A percentile compares a stretch with the other conserved stretches of the same genome.
These are phyloP conservation scores for Sycobia sp. DNA, from an alignment of 1,140 invertebrate genomes.

Conservation along the genomic window DNA sequence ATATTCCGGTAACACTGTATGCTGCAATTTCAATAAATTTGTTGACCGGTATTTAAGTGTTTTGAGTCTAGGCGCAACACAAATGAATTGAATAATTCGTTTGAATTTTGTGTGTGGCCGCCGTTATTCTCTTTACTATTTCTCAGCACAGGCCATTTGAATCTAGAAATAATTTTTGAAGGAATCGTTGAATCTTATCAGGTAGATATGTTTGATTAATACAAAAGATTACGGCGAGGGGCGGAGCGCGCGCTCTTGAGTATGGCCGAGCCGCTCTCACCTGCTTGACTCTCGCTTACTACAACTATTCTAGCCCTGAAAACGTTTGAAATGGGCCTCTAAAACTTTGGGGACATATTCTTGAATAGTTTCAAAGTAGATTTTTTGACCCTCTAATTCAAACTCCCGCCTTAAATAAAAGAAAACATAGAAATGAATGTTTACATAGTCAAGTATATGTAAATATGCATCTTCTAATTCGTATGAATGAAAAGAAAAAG, in stretches of 20 bases:
- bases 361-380: conserved; percentile 11
- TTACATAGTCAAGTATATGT: too few relatives aligned
- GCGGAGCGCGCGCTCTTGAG: too few relatives aligned
- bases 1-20: neutral
- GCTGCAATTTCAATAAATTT: neutral
- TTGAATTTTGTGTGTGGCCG: too few relatives aligned
- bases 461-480: too few relatives aligned
- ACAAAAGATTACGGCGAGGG: too few relatives aligned
- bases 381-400: neutral
- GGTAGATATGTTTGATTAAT: too few relatives aligned
- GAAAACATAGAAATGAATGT: too few relatives aligned
- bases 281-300: conserved; percentile 15
- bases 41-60: neutral
- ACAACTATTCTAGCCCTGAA: conserved; percentile 16
- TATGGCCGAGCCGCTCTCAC: neutral
- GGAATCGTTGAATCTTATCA: too few relatives aligned
- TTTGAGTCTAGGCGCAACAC: too few relatives aligned
- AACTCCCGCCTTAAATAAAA: neutral
- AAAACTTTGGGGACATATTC: conserved; percentile 14
- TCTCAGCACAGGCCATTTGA: neutral
- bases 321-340: conserved; percentile 13
- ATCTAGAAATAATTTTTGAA: too few relatives aligned
- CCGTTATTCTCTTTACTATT: neutral
- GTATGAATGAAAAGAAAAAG: too few relatives aligned
- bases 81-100: too few relatives aligned